Base-by-base conservation (phyloP, 2,888 invertebrate genomes). In the Endomychus coccineus region DNA sequence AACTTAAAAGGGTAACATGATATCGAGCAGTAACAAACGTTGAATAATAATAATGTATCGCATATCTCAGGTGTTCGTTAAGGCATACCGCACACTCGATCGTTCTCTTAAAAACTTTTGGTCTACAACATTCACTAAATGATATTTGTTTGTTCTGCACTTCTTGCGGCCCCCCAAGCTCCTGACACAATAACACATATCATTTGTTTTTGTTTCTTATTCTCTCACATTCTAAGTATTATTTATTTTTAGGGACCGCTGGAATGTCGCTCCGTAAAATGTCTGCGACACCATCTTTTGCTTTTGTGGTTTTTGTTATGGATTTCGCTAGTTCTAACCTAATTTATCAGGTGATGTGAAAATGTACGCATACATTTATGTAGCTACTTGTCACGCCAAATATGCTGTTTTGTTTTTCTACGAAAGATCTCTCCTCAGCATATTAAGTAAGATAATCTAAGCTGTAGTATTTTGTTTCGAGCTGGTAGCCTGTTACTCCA, bases 111-210 rank as follows among this genome's bases (percentile, higher is more conserved):
- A 45, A 49, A 49, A 48, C 43, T 39, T 36, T 37, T 47, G 23
- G 39, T 40, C 45, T 32, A 45, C 46, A 50, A 43, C 49, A 49
- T 52, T 50, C 51, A 49, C 48, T 35, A 45, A 50, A 48, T 45
- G 49, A 48, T 48, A 49, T 52, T 55, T 56, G 55, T 58, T 54
- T 56, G 56, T 56, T 45, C 46, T 52, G 55, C 56, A 55, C 56
- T 55, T 52, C 52, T 52, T 52, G 33, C 36, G 48, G 43, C 49
- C 48, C 54, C 52, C 55, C 51, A 46, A 45, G 48, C 43, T 45
- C 45, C 52, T 51, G 56, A 56, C 56, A 56, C 52, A 56, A 56
- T 56, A 55, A 58, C 53, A 54, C 54, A 55, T 54, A 50, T 53
- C 50, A 45, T 35, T 28, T 23, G 39, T 40, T 41, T 53, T 50